Conservation (phyloP, 2,797 vertebrate species). For the Lacerta viridis region DNA sequence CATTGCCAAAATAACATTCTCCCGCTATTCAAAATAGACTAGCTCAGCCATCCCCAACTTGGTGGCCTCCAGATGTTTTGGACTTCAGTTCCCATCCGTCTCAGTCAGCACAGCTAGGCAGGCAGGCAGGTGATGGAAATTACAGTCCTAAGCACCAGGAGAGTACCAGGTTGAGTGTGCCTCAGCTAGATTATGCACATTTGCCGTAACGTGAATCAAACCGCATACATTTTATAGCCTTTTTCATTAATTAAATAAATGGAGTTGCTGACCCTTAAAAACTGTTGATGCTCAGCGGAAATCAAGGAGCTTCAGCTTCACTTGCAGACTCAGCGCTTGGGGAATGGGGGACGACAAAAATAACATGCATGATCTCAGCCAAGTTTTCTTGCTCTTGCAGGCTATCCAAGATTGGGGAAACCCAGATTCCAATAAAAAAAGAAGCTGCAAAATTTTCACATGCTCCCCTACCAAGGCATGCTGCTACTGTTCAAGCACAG, state of each 20-base stretch:
- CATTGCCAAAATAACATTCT: too few relatives aligned
- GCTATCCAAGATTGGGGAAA: not conserved
- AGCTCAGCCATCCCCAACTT: too few relatives aligned
- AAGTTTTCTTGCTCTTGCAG: not conserved
- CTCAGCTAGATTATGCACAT: not conserved
- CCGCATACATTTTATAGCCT: not conserved
- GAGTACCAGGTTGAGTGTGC: not conserved
- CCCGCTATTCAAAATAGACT: too few relatives aligned
- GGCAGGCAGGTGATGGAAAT: not conserved
- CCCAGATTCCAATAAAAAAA: not conserved
- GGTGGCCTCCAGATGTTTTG: not conserved
- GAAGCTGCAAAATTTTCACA: not conserved
- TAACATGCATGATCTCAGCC: not conserved
- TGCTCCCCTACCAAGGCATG: not conserved
- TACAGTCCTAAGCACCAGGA: not conserved
- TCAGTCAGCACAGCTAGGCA: not conserved
- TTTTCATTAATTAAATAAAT: not conserved
- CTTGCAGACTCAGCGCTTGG: not conserved
- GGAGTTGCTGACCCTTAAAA: slow-evolving; percentile 1
- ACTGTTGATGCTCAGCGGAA: slow-evolving; percentile 6
- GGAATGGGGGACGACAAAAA: too few relatives aligned
- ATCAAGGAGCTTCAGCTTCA: not conserved
- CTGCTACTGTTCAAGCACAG: not conserved
- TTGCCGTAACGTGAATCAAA: not conserved
- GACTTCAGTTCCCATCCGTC: not conserved